phyloP scores from a whole-genome alignment of 2,797 vertebrate genomes.

The Leptatherina wallacei region DNA sequence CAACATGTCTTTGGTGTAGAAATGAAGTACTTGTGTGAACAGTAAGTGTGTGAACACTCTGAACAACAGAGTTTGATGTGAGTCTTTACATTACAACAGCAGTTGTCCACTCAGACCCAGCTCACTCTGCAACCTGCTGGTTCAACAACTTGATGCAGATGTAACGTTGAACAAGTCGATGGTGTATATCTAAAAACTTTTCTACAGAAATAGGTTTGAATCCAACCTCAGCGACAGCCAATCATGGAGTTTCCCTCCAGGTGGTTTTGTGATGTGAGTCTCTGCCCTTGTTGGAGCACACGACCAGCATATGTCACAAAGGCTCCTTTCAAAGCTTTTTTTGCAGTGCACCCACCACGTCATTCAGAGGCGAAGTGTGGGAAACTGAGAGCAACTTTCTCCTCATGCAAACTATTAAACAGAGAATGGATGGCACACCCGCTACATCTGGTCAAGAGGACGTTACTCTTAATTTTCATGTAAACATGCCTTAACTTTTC shows the following conservation, averaged over 20 bases:
- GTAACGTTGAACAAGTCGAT: not conserved
- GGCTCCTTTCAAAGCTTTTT: conserved; percentile 53
- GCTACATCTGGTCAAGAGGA: not conserved
- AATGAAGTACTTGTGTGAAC: no score
- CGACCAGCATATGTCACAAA: conserved; percentile 43
- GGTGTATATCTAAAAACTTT: not conserved
- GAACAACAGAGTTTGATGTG: no score
- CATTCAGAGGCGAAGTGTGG: conserved; percentile 54
- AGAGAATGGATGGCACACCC: conserved; percentile 2
- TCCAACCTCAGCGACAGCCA: not conserved
- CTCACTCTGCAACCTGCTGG: not conserved
- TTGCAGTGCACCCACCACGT: conserved; percentile 47
- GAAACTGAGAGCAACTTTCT: conserved; percentile 58
- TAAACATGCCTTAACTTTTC: no score
- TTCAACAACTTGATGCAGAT: not conserved
- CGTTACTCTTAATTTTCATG: not conserved
- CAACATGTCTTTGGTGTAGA: no score
- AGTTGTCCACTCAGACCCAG: not conserved
- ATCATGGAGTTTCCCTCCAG: conserved; percentile 7
- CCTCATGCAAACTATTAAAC: not conserved
- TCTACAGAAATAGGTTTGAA: not conserved
- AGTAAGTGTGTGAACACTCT: no score
- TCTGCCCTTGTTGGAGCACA: conserved; percentile 36
- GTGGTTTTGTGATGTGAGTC: not conserved
- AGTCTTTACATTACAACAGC: no score